Percentiles rank a stretch among this genome's conserved stretches.
Evolutionary conservation across 1,140 invertebrate genomes (phyloP).

Genomic region (Trichomalopsis sarcophagae): DNA sequence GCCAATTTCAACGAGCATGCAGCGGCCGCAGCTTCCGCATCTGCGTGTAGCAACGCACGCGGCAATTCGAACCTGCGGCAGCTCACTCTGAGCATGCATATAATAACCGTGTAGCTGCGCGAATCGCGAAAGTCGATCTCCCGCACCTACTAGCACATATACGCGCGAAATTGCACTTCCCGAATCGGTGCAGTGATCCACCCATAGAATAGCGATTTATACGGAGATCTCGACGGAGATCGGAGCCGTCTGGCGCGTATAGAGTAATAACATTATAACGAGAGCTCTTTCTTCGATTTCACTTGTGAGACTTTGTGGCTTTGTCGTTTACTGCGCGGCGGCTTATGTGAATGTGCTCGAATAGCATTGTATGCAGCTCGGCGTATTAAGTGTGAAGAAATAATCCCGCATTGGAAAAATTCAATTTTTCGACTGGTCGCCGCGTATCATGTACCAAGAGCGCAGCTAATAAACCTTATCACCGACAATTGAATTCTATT

Average conservation of each 20-base stretch:
- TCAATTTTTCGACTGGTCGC: too few species aligned
- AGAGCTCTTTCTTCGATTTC: slow-evolving; percentile 12
- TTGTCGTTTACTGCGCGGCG: neutral
- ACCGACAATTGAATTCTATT: neutral
- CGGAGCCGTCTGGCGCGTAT: neutral
- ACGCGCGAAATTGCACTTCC: slow-evolving; percentile 40
- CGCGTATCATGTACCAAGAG: neutral
- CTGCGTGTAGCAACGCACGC: neutral
- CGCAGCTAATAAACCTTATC: neutral
- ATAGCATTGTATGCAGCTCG: too few species aligned
- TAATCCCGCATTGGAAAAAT: too few species aligned
- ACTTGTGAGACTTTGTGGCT: neutral
- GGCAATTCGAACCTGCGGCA: neutral
- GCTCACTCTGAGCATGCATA: neutral
- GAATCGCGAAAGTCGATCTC: slow-evolving; percentile 42
- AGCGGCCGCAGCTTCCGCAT: slow-evolving; percentile 12
- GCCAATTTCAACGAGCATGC: neutral
- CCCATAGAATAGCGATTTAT: slow-evolving; percentile 29
- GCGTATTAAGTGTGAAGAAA: neutral
- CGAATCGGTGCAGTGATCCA: slow-evolving; percentile 5
- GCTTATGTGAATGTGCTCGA: too few species aligned
- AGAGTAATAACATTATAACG: slow-evolving; percentile 16
- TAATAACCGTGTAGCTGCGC: neutral
- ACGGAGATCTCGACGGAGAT: neutral
- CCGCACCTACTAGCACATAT: slow-evolving; percentile 9